These are phyloP conservation scores for Griposia aprilina DNA, from an alignment of 2,888 invertebrate genomes.

Conservation along the genomic window DNA sequence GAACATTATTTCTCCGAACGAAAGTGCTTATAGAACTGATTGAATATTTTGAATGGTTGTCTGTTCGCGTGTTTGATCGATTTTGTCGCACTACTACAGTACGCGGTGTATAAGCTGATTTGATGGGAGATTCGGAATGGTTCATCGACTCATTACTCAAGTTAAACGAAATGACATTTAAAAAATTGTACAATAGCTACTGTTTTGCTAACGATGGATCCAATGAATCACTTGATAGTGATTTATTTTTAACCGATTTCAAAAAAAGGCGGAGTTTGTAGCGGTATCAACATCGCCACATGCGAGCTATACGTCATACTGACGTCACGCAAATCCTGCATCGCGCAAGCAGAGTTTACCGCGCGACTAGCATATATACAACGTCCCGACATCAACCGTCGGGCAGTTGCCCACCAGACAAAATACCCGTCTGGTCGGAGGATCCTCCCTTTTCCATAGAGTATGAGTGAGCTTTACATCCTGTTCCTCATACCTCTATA, in stretches of 20 bases:
- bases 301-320: too few species aligned
- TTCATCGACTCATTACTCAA: conserved; percentile 33
- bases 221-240: not conserved
- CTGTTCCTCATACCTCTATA: too few species aligned
- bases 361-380: too few species aligned
- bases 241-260: conserved; percentile 12
- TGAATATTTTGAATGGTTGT: conserved; percentile 67
- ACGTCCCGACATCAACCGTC: too few species aligned
- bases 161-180: conserved; percentile 12
- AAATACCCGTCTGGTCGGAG: too few species aligned
- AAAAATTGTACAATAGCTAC: conserved; percentile 6
- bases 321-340: too few species aligned
- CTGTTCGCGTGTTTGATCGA: conserved; percentile 59
- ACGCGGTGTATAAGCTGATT: conserved; percentile 57
- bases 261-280: too few species aligned
- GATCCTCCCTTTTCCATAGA: too few species aligned
- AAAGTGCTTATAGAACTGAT: conserved; percentile 68
- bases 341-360: too few species aligned
- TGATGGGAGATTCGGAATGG: conserved; percentile 19
- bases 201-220: not conserved
- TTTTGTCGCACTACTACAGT: conserved; percentile 62
- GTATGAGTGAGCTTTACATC: too few species aligned
- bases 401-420: too few species aligned
- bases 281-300: too few species aligned
- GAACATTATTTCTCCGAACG: conserved; percentile 79